phyloP scores from a whole-genome alignment of 23 tunicate genomes.

The Oikopleura dioica region DNA sequence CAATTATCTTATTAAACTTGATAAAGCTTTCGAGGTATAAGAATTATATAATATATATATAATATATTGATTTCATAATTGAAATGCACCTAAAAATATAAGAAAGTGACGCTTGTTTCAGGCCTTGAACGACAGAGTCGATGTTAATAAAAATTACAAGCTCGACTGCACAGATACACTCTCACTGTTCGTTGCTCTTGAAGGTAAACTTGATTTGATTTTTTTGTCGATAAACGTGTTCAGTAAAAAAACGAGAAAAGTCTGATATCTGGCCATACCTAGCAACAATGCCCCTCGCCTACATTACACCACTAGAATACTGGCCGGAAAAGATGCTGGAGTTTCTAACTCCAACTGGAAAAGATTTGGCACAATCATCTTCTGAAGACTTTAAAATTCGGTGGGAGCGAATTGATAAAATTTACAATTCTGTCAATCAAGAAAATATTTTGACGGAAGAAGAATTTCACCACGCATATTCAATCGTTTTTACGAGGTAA shows the following conservation, averaged over 20 bases:
- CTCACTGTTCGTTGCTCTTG: neutral
- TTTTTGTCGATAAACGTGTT: neutral
- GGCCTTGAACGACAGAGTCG: neutral
- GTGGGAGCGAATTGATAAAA: neutral
- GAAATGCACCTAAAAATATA: too few relatives aligned
- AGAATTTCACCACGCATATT: conserved; percentile 3
- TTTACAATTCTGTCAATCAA: neutral
- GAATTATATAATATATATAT: too few relatives aligned
- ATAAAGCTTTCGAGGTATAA: too few relatives aligned
- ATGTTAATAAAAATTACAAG: neutral
- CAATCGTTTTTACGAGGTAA: neutral
- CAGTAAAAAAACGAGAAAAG: neutral
- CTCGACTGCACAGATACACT: conserved; percentile 4
- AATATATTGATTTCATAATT: too few relatives aligned
- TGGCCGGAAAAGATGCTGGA: neutral
- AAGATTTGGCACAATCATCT: neutral
- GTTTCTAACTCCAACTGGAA: neutral
- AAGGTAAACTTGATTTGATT: neutral
- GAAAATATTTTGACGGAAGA: neutral
- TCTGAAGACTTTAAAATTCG: neutral
- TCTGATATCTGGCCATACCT: neutral
- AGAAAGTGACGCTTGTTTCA: too few relatives aligned
- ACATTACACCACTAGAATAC: neutral
- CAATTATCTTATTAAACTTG: too few relatives aligned
- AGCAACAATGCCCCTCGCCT: neutral